Evolutionary conservation across 1,140 invertebrate genomes (phyloP).

Genomic region (Aporrectodea caliginosa): DNA sequence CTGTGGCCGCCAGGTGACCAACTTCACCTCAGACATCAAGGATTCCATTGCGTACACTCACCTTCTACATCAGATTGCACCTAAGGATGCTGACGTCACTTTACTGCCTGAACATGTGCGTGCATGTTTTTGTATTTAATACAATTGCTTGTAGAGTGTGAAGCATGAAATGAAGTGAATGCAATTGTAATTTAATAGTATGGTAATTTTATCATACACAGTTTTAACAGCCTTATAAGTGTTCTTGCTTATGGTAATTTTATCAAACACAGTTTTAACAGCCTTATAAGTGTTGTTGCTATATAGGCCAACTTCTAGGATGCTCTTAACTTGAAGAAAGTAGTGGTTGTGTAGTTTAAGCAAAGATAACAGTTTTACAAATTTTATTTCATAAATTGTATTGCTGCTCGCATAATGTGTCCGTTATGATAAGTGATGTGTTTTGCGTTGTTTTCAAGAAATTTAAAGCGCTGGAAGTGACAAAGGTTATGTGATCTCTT

Average conservation of each 20-base stretch:
- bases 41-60: slow-evolving; percentile 95
- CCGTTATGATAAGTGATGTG: too few species aligned
- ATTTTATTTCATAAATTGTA: too few species aligned
- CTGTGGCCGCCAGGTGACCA: slow-evolving; percentile 64
- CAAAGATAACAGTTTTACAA: too few species aligned
- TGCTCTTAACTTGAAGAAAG: too few species aligned
- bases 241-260: background rate
- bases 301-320: too few species aligned
- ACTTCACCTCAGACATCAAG: slow-evolving; percentile 88
- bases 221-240: background rate
- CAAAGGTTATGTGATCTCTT: too few species aligned
- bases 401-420: too few species aligned
- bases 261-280: background rate
- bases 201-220: slow-evolving; percentile 5
- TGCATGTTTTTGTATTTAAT: slow-evolving; percentile 47
- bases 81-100: slow-evolving; percentile 74
- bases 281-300: background rate
- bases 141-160: background rate
- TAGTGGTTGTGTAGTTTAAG: too few species aligned
- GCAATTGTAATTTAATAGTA: slow-evolving; percentile 26
- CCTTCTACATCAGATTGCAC: slow-evolving; percentile 91
- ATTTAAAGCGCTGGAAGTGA: too few species aligned
- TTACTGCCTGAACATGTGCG: slow-evolving; percentile 32
- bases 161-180: slow-evolving; percentile 33
- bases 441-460: too few species aligned